phyloP scores from a whole-genome alignment of 2,113 vertebrate genomes.

The Oncorhynchus kisutch region DNA sequence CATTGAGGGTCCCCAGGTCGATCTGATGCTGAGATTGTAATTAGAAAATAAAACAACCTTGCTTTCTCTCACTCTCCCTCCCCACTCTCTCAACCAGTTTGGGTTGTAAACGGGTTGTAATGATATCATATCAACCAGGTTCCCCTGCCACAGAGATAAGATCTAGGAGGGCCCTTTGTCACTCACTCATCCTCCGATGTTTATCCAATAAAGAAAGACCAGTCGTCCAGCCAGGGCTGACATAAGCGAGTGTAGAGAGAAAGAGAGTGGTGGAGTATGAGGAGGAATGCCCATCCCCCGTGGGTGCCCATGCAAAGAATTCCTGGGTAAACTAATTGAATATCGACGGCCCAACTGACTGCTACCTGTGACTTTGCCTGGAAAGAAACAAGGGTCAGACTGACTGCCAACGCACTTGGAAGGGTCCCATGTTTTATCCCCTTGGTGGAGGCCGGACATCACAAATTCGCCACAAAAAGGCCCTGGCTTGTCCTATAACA shows the following conservation, averaged over 20 bases:
- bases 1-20: slow-evolving; percentile 3
- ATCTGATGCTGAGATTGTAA: slow-evolving; percentile 42
- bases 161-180: slow-evolving; percentile 23
- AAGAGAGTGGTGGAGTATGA: not conserved
- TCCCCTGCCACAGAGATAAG: not conserved
- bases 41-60: slow-evolving; percentile 34
- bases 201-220: slow-evolving; percentile 57
- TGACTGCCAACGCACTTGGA: slow-evolving; percentile 36
- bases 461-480: slow-evolving; percentile 6
- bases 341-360: slow-evolving; percentile 52
- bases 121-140: not conserved
- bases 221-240: not conserved
- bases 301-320: slow-evolving; percentile 16
- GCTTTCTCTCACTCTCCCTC: not conserved
- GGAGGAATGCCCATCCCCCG: slow-evolving; percentile 1
- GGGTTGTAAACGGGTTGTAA: no score
- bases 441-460: slow-evolving; percentile 20
- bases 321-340: slow-evolving; percentile 50
- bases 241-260: not conserved
- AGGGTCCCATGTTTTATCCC: slow-evolving; percentile 34
- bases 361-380: slow-evolving; percentile 19
- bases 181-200: slow-evolving; percentile 12
- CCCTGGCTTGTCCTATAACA: not conserved
- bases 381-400: slow-evolving; percentile 24
- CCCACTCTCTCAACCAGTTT: not conserved